Base-by-base conservation (phyloP, 2,797 vertebrate genomes). In the Adrianichthys oophorus region DNA sequence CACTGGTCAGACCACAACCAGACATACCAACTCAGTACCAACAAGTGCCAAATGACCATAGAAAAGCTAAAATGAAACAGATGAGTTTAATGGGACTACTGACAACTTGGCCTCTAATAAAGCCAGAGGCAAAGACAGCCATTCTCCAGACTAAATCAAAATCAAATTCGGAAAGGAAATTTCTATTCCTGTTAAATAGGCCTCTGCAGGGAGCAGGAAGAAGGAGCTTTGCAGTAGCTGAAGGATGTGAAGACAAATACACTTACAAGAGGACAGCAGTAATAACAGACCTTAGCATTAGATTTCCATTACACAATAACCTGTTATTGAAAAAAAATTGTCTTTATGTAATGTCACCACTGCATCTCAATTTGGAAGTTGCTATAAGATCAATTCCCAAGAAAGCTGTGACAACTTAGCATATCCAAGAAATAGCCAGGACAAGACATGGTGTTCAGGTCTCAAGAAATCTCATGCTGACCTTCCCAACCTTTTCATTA, bases 401-500 rank as follows among this genome's bases (percentile, higher is more conserved):
- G 19, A 17, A 15, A 32, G 17, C 42, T 29, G 26, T 16, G 24
- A 46, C 6, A 17, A 41, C 40, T 19, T n/a, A 8, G 41, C 23
- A 4, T 40, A 48, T 48, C 19, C 18, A 21, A 45, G 29, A 18
- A 47, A n/a, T 48, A 48, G 26, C 7, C 14, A 40, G 55, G 18
- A 37, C 29, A 48, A 46, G 18, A 41, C 37, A 23, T 37, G 21
- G 40, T 41, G 18, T 18, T 13, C 17, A 19, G 3, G n/a, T 40
- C 40, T 41, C 18, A 40, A 23, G 40, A 21, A 37, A 37, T 37
- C 40, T 24, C 37, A 17, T 6, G 21, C 23, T 48, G 32, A 58
- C 19, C 21, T 23, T 42, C 37, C 21, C 16, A 49, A 44, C 32
- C 21, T 52, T 52, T 52, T 52, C 50, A 52, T 41, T 41, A 41